Conservation (phyloP, 2,113 vertebrate species). For the Brachypteracias leptosomus region DNA sequence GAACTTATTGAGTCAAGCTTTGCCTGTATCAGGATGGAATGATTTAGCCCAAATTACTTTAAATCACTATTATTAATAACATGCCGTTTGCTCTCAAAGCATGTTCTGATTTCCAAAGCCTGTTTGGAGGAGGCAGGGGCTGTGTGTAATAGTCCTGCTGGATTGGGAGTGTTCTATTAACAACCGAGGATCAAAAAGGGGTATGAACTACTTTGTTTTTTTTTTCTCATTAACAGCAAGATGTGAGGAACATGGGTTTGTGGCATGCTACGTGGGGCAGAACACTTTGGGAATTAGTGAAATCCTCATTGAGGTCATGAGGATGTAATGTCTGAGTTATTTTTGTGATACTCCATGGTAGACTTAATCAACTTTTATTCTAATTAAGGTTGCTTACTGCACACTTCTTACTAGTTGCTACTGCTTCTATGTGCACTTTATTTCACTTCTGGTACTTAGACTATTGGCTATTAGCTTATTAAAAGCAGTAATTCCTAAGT, state of each 20-base stretch:
- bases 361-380: conserved; percentile 47
- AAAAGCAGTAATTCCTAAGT: conserved; percentile 47
- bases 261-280: neutral
- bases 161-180: neutral
- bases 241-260: neutral
- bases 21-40: neutral
- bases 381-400: conserved; percentile 37
- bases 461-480: conserved; percentile 26
- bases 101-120: neutral
- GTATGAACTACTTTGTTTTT: neutral
- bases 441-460: neutral
- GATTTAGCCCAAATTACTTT: neutral
- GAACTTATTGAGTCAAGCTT: neutral
- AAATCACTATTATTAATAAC: accelerated
- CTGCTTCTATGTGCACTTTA: conserved; percentile 25
- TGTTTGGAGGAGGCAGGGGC: neutral
- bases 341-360: neutral
- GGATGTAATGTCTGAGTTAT: neutral
- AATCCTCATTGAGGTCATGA: neutral
- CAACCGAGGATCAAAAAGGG: neutral
- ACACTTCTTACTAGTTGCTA: neutral
- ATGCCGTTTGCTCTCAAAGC: neutral
- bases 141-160: neutral
- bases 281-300: neutral
- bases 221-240: neutral